Evolutionary conservation across 2,888 invertebrate genomes (phyloP), one percentile per base, ranked within the genome.

Genomic region (Acleris literana): DNA sequence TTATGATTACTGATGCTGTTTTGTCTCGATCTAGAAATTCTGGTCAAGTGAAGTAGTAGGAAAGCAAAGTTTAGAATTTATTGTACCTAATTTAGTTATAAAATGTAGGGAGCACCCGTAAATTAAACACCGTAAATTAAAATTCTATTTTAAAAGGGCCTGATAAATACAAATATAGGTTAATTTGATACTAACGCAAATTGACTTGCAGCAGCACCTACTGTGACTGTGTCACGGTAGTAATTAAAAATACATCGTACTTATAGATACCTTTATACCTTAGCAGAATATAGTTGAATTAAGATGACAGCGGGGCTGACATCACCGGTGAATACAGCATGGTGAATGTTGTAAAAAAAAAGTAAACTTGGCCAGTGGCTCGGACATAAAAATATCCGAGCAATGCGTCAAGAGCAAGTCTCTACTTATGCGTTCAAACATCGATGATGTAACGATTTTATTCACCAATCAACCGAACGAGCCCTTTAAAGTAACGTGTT

Each of bases 111-210:
- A 29, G 29, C 5, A 43, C 13, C 60, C 64, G 64, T 58, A 51
- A 65, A 65, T 51, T 55, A 51, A 65, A 65, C 55, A 65, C 60
- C 13, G 55, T 55, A 61, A 56, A 65, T 65, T 60, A 65, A 65
- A 17, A 43, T 60, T 56, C 55, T 65, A 56, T 65, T 65, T 65
- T 55, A 33, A 33, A 55, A 54, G 16, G 22, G 51, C 51, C 33
- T 60, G 22, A 33, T 56, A 51, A 20, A 64, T 29, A 44, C 48
- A 22, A 55, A 65, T 51, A 51, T 60, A 60, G 64, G 64, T 49
- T 60, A 65, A 20, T 54, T 52, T 54, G 65, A 56, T 56, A 51
- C 5, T 33, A n/a, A 11, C 22, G 17, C 17, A n/a, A n/a, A 43
- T 43, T 29, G 55, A 51, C 44, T 17, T 56, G 60, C 51, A 56